A percentile compares a stretch with the other conserved stretches of the same genome.
These are phyloP conservation scores for Sternarchorhynchus goeldii DNA, from an alignment of 2,797 vertebrate genomes.

Conservation along the genomic window DNA sequence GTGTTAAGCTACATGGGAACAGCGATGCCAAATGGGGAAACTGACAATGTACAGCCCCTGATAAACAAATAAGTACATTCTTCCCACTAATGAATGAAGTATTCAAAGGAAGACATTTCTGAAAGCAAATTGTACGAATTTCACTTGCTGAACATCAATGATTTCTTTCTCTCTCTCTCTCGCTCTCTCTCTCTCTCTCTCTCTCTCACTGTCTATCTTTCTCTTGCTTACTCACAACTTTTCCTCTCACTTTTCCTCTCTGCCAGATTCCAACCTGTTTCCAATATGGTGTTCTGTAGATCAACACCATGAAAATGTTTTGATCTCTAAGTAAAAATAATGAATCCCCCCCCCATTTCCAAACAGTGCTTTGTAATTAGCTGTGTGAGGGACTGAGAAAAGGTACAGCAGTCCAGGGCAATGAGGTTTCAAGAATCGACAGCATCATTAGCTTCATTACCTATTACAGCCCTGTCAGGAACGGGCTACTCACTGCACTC, in stretches of 20 bases:
- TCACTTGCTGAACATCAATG: not conserved
- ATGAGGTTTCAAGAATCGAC: not conserved
- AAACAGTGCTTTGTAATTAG: not conserved
- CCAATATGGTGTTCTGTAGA: not conserved
- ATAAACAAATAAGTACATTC: not conserved
- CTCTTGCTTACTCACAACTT: no score
- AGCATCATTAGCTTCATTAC: not conserved
- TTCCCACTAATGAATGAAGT: not conserved
- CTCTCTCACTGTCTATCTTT: not conserved
- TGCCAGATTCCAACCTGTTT: not conserved
- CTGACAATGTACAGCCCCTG: no score
- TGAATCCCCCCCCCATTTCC: slow-evolving; percentile 11
- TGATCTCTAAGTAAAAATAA: slow-evolving; percentile 27
- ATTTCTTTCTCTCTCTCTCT: not conserved
- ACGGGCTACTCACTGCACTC: not conserved
- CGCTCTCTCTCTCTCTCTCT: no score
- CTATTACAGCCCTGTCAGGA: not conserved
- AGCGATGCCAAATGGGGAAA: no score
- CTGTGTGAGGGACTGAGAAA: slow-evolving; percentile 8
- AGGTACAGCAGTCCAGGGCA: not conserved
- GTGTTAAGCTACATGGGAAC: no score
- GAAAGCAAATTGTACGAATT: no score
- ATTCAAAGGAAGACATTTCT: not conserved
- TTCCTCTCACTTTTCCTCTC: no score
- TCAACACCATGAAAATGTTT: not conserved